Percentiles rank a stretch among this genome's conserved stretches.
phyloP scores from a whole-genome alignment of 2,113 vertebrate species.

The Rhizomys pruinosus region DNA sequence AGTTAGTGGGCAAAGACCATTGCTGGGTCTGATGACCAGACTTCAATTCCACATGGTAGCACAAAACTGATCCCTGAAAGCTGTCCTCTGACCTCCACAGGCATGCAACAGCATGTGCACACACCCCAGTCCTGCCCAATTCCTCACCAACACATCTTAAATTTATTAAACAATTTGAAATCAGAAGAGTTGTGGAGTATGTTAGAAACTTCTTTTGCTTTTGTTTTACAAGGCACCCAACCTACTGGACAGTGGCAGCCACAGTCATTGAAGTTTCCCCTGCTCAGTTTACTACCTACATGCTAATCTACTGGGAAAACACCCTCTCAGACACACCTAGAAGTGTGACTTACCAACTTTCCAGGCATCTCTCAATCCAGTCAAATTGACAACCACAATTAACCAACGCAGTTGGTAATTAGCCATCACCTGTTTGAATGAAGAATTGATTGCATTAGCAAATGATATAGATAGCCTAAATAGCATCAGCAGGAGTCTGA shows the following conservation, averaged over 20 bases:
- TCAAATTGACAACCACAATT: not conserved
- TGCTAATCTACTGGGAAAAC: not conserved
- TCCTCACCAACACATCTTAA: not conserved
- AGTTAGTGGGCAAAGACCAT: too few relatives aligned
- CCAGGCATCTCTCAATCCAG: not conserved
- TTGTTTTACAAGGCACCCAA: too few relatives aligned
- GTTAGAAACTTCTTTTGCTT: not conserved
- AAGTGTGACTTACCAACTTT: not conserved
- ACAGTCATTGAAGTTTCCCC: not conserved
- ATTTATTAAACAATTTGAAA: not conserved
- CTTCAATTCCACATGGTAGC: too few relatives aligned
- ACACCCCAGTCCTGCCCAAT: too few relatives aligned
- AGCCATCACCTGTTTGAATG: not conserved
- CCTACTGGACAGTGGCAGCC: too few relatives aligned
- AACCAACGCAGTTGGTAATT: not conserved
- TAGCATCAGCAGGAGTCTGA: constrained; percentile 1
- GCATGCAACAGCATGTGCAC: too few relatives aligned
- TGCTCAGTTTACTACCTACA: not conserved
- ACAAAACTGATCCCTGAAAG: not conserved
- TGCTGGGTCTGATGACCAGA: not conserved
- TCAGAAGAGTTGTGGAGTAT: not conserved
- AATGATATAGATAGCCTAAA: not conserved
- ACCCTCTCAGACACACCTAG: not conserved
- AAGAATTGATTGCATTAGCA: not conserved
- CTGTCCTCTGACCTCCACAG: not conserved